Base-by-base conservation (phyloP, 2,797 vertebrate species). In the Semaprochilodus insignis region DNA sequence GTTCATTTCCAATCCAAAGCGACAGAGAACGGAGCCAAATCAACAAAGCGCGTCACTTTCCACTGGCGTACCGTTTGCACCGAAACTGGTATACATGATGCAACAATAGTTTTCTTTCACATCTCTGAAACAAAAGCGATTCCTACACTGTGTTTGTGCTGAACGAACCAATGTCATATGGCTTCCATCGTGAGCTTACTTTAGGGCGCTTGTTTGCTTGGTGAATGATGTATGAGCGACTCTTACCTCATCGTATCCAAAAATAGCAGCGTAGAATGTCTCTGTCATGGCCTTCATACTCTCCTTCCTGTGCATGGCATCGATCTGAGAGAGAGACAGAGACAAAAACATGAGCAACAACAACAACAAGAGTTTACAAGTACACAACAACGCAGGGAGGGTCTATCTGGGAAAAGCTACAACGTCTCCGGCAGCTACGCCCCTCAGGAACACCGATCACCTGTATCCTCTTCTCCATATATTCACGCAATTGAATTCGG, bases 171-270 rank as follows among this genome's bases (percentile, higher is more conserved):
- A 23, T 4, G n/a, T 27, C 74, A 48, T 27, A 51, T 48, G 57
- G 34, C n/a, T 75, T 40, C 19, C 36, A 17, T 27, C 48, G 57
- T 19, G 5, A 48, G 2, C 25, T 10, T 44, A 34, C 25, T 27
- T 19, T 2, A 2, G 34, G 10, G 40, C 5, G 3, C 0, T 0
- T 17, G 27, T 44, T 48, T 21, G 66, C 17, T n/a, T 0, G 55
- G 48, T 27, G 51, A 75, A 11, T 23, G 11, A 19, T 31, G 77
- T 51, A 34, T 3, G 6, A 36, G 11, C 25, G 27, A 65, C 87
- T 94, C 94, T 31, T 31, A 99, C 98, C 97, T 99, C 98, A 86
- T 99, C 98, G 1, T 99, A 99, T 91, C 97, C 98, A 93, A 99
- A 98, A 60, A 99, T 93, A 23, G 97, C 96, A 5, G 96, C 97